Percentiles rank a stretch among this genome's conserved stretches.
phyloP scores from a whole-genome alignment of 1,140 invertebrate species.

The Sminthurides bifidus region DNA sequence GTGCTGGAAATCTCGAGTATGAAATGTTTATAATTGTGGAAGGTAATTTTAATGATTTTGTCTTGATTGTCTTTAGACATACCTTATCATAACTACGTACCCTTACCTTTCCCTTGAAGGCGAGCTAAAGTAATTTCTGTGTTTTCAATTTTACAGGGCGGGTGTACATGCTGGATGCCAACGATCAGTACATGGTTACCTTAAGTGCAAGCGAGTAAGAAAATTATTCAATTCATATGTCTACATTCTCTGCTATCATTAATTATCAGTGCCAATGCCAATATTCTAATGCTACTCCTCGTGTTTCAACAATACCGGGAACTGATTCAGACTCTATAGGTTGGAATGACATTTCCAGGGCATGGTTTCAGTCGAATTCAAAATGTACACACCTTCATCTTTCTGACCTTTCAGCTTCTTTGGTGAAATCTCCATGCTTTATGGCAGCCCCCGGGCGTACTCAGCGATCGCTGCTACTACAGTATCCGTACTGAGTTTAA shows the following conservation, averaged over 20 bases:
- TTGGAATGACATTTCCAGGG: too few species aligned
- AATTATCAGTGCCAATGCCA: not conserved
- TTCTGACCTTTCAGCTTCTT: slow-evolving; percentile 2
- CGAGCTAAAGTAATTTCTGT: too few species aligned
- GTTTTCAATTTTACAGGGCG: slow-evolving; percentile 12
- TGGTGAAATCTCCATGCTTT: slow-evolving; percentile 3
- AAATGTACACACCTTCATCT: not conserved
- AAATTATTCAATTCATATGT: too few species aligned
- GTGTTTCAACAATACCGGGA: too few species aligned
- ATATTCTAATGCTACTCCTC: not conserved
- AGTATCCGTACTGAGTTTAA: slow-evolving; percentile 1
- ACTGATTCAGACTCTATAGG: too few species aligned
- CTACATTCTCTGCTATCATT: not conserved
- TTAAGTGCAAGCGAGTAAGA: slow-evolving; percentile 4
- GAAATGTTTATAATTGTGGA: slow-evolving; percentile 12
- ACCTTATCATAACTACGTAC: too few species aligned
- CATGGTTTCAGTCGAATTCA: too few species aligned
- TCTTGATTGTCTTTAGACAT: too few species aligned
- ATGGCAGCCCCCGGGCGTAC: not conserved
- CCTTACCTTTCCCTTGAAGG: too few species aligned
- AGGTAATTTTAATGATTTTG: slow-evolving; percentile 11
- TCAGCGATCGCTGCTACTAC: slow-evolving; percentile 4
- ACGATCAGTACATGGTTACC: slow-evolving; percentile 4
- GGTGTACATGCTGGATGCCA: slow-evolving; percentile 5
- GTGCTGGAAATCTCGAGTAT: slow-evolving; percentile 19